Percentiles rank a stretch among this genome's conserved stretches.
Evolutionary conservation across 37 sponge, comb jelly and placozoan species (phyloP).

Genomic region (Ephydatia muelleri): DNA sequence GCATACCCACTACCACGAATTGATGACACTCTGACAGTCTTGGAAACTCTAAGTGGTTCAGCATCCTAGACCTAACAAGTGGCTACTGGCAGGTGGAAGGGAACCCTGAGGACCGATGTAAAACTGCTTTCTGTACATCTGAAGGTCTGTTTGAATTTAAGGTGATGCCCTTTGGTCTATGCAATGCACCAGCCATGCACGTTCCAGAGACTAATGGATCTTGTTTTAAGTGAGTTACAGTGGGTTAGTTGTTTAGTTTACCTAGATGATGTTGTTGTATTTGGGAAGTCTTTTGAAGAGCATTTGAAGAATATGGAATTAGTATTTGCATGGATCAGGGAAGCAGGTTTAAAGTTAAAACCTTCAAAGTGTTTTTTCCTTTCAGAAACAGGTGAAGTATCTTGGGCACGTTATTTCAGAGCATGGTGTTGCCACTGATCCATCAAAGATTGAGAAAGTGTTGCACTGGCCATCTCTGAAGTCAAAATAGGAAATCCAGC

Average conservation of each 20-base stretch:
- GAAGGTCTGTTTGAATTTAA: too few species aligned
- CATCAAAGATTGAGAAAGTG: not conserved
- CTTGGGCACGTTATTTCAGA: conserved; percentile 17
- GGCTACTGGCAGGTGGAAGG: too few species aligned
- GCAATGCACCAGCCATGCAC: too few species aligned
- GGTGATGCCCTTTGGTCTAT: too few species aligned
- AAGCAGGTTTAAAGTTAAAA: conserved; percentile 35
- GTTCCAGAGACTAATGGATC: conserved; percentile 45
- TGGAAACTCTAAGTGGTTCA: too few species aligned
- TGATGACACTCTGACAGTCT: too few species aligned
- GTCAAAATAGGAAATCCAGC: conserved; percentile 8
- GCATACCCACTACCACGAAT: too few species aligned
- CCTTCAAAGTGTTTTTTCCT: conserved; percentile 11
- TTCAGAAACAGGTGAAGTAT: conserved; percentile 14
- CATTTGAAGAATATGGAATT: conserved; percentile 19
- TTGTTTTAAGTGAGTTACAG: conserved; percentile 24
- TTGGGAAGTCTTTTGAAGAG: conserved; percentile 21
- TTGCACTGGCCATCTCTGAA: conserved; percentile 22
- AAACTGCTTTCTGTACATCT: too few species aligned
- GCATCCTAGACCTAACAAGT: too few species aligned
- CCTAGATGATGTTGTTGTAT: conserved; percentile 40
- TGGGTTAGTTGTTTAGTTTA: conserved; percentile 39
- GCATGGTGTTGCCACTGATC: conserved; percentile 9
- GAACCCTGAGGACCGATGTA: too few species aligned
- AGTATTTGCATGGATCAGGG: conserved; percentile 23